phyloP scores from a whole-genome alignment of 2,888 invertebrate species.

The Tuta absoluta region DNA sequence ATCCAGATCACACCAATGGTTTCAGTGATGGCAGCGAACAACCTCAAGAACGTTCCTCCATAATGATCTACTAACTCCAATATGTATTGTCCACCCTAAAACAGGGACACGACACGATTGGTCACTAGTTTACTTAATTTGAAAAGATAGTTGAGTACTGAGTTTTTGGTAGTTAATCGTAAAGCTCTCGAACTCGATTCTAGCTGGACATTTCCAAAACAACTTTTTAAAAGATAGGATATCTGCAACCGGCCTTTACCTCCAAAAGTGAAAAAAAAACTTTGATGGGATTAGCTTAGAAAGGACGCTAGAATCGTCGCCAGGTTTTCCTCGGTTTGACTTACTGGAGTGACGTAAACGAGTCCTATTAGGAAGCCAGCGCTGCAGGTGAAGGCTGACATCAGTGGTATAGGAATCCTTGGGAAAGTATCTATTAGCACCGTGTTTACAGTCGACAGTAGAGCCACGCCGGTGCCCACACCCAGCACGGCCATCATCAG shows the following conservation, averaged over 20 bases:
- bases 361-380: conserved; percentile 85
- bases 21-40: conserved; percentile 85
- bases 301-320: too few relatives aligned
- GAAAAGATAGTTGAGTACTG: too few relatives aligned
- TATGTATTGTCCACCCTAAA: conserved; percentile 88
- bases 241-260: too few relatives aligned
- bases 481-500: conserved; percentile 91
- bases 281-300: too few relatives aligned
- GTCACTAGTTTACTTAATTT: too few relatives aligned
- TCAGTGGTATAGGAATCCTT: conserved; percentile 78
- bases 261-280: too few relatives aligned
- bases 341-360: conserved; percentile 88
- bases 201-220: too few relatives aligned
- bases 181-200: too few relatives aligned
- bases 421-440: conserved; percentile 86
- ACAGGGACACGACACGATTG: conserved; percentile 26
- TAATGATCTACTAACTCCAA: conserved; percentile 87
- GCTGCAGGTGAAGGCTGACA: conserved; percentile 76
- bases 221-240: too few relatives aligned
- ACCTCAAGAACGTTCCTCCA: conserved; percentile 89
- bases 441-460: conserved; percentile 85
- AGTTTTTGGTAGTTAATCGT: too few relatives aligned
- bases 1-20: conserved; percentile 88
- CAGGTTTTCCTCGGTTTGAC: conserved; percentile 31
- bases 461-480: conserved; percentile 87